Evolutionary conservation across 2,797 vertebrate genomes (phyloP), one percentile per base, ranked within the genome.

Genomic region (Hydrolagus colliei): DNA sequence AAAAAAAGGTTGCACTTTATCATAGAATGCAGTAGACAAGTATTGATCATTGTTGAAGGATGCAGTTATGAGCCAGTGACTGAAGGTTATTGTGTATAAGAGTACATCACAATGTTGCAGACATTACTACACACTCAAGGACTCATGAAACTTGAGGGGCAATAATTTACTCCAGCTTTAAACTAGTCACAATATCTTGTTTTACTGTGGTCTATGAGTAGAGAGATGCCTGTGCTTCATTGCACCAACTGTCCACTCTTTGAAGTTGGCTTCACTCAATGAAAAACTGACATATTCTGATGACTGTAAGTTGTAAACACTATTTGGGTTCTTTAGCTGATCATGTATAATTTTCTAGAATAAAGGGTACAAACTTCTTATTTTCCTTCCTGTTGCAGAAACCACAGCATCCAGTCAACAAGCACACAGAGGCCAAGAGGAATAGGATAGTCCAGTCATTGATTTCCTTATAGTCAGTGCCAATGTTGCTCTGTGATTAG

Each of bases 91-190:
- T 11, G 41, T 68, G 68, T 20, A 73, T 68, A 71, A 68, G 32
- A 52, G 14, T 3, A 4, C 11, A 18, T 67, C 52, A 68, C 79
- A 84, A 20, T 84, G 41, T 18, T 41, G 35, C 32, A 13, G 65
- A 71, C n/a, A 32, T 84, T 84, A 82, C 67, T 82, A 9, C 52
- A 52, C 13, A 18, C 35, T 84, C 79, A 71, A 84, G 79, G 65
- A 84, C 79, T 84, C n/a, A 16, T 52, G 16, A 84, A 84, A 16
- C 35, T 71, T 65, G 71, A n/a, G 79, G 2, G 63, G 16, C 79
- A 20, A 11, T 41, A 52, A 71, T 84, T 68, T 84, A 84, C 79
- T 62, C 16, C 4, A 67, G 65, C 18, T 0, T 82, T 65, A 82
- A 82, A 82, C 67, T 20, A 20, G 41, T 35, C 27, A 68, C 10